Base-by-base conservation (phyloP, 1,140 invertebrate species). In the Caenorhabditis remanei region DNA sequence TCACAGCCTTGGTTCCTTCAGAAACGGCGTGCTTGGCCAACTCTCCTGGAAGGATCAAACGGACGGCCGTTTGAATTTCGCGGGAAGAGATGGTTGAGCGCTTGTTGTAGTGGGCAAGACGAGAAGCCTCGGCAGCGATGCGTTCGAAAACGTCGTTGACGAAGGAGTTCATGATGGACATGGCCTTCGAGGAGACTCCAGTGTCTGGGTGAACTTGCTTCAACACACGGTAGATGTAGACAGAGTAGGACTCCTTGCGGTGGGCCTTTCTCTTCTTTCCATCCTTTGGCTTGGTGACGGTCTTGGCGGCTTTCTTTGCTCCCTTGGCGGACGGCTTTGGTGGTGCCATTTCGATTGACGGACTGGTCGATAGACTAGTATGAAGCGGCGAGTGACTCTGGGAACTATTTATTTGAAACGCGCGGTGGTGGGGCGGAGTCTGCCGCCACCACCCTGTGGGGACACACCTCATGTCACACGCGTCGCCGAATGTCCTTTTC, bases 101-200 rank as follows among this genome's bases (percentile, higher is more conserved):
- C 16, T 53, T 53, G 50, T 53, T 53, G 50, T 53, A 53, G 50
- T 53, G 50, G 50, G 50, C 50, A 53, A 53, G 50, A 53, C 50
- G 50, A 53, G 50, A 53, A 53, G 50, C 50, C 9, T 53, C 50
- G 16, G 94, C 86, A 94, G 93, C 93, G 83, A 93, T 93, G 86
- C 93, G 87, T 88, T 93, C 93, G 86, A 94, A 93, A 85, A 93
- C 92, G 85, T 93, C 93, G 87, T 93, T 93, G 19, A 93, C 93
- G 88, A 93, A 93, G 58, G 91, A 94, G 88, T 95, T 95, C 94
- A 95, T 95, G 56, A 95, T 95, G 75, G 93, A 91, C 94, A 95
- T 95, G 4, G 94, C 94, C 86, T 94, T 94, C 67, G 90, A 91
- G 14, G 93, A 94, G 79, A 94, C 92, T 16, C 94, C 94, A 82